Percentiles rank a stretch among this genome's conserved stretches.
Evolutionary conservation across 2,888 invertebrate species (phyloP).

Genomic region (Phorcus lineatus): DNA sequence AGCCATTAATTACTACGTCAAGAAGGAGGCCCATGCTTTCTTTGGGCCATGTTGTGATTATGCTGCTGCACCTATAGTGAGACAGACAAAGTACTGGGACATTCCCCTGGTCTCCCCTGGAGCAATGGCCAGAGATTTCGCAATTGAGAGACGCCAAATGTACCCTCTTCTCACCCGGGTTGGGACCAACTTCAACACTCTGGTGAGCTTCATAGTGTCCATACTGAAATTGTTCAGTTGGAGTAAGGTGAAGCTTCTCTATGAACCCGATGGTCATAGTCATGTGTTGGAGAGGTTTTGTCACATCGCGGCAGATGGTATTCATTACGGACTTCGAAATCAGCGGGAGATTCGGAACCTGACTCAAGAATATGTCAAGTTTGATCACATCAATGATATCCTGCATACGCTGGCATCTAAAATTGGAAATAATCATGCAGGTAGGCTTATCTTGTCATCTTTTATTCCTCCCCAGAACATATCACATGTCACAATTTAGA

Average conservation of each 20-base stretch:
- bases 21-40: slow-evolving; percentile 60
- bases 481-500: not conserved
- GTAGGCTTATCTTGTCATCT: slow-evolving; percentile 41
- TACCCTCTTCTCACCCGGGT: slow-evolving; percentile 85
- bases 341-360: slow-evolving; percentile 28
- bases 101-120: slow-evolving; percentile 87
- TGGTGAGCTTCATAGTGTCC: slow-evolving; percentile 44
- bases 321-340: slow-evolving; percentile 49
- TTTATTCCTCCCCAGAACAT: not conserved
- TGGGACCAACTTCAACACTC: slow-evolving; percentile 62
- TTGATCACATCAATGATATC: slow-evolving; percentile 44
- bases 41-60: slow-evolving; percentile 77
- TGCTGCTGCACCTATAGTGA: slow-evolving; percentile 90
- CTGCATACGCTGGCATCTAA: slow-evolving; percentile 34
- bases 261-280: slow-evolving; percentile 54
- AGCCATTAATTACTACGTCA: slow-evolving; percentile 66
- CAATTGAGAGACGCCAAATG: slow-evolving; percentile 64
- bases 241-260: slow-evolving; percentile 54
- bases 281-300: slow-evolving; percentile 48
- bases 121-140: slow-evolving; percentile 71
- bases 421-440: slow-evolving; percentile 47
- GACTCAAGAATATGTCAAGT: slow-evolving; percentile 49
- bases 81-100: slow-evolving; percentile 84
- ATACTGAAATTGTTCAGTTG: slow-evolving; percentile 47
- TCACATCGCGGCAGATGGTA: slow-evolving; percentile 54